These are phyloP conservation scores for Ochropleura leucogaster DNA, from an alignment of 2,888 invertebrate genomes.

Conservation along the genomic window DNA sequence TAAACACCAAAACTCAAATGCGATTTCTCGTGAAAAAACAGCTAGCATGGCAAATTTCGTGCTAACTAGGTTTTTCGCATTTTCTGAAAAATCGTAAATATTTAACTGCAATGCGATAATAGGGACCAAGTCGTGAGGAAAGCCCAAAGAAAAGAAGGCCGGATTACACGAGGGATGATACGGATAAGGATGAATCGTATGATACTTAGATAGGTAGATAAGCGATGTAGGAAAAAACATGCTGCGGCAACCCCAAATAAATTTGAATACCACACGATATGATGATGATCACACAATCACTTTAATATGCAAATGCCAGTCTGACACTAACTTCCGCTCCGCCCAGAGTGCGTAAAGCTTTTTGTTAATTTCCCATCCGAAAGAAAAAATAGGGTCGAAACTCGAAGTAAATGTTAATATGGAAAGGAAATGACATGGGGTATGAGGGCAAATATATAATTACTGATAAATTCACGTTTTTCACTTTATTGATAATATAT, in stretches of 20 bases:
- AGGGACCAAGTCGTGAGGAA: not conserved
- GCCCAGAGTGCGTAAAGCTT: too few species aligned
- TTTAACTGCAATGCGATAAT: not conserved
- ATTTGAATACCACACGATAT: not conserved
- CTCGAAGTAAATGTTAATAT: not conserved
- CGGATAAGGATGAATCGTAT: too few species aligned
- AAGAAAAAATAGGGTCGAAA: not conserved
- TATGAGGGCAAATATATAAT: not conserved
- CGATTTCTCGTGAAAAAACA: too few species aligned
- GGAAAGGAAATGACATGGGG: not conserved
- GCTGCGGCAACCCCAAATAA: not conserved
- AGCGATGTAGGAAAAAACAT: too few species aligned
- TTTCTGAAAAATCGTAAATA: not conserved
- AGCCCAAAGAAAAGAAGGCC: not conserved
- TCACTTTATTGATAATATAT: not conserved
- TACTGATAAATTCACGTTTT: not conserved
- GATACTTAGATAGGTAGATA: too few species aligned
- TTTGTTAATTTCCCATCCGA: too few species aligned
- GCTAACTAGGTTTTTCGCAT: not conserved
- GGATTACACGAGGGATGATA: not conserved
- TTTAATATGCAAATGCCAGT: not conserved
- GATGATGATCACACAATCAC: not conserved
- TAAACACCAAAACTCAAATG: too few species aligned
- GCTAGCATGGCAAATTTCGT: too few species aligned
- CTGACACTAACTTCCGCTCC: too few species aligned